Conservation (phyloP, 2,797 vertebrate species). For the Clarias platycephalus region DNA sequence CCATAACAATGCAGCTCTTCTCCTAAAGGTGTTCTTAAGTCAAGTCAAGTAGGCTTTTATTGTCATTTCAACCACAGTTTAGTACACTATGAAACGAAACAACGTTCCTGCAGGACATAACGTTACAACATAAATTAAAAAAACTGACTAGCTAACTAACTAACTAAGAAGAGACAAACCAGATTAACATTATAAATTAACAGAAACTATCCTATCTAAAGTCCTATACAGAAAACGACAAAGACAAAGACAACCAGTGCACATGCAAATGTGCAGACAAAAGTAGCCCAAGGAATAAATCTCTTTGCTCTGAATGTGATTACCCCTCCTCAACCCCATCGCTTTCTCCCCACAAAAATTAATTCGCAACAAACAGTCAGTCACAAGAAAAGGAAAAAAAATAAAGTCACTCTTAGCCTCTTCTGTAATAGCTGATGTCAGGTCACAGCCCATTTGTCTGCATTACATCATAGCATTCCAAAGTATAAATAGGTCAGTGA, state of each 20-base stretch:
- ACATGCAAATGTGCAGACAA: no score
- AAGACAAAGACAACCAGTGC: no score
- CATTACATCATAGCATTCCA: conserved; percentile 23
- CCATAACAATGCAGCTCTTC: conserved; percentile 23
- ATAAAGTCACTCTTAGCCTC: background rate
- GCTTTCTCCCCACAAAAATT: background rate
- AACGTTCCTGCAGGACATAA: no score
- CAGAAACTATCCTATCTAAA: no score
- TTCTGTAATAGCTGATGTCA: conserved; percentile 14
- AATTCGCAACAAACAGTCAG: background rate
- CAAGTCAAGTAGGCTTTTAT: no score
- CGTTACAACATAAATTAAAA: no score
- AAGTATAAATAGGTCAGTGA: conserved; percentile 30
- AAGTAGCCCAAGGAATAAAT: background rate
- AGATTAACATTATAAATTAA: no score
- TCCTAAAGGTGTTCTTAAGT: conserved; percentile 13
- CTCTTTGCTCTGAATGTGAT: background rate
- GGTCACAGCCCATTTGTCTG: conserved; percentile 19
- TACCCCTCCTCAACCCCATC: background rate
- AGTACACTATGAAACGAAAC: no score
- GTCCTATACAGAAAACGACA: no score
- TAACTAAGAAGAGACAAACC: no score
- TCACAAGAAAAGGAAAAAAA: background rate
- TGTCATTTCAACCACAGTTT: no score
- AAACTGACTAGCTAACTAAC: no score